Evolutionary conservation across 2,113 vertebrate species (phyloP).

Genomic region (Pagrus major): DNA sequence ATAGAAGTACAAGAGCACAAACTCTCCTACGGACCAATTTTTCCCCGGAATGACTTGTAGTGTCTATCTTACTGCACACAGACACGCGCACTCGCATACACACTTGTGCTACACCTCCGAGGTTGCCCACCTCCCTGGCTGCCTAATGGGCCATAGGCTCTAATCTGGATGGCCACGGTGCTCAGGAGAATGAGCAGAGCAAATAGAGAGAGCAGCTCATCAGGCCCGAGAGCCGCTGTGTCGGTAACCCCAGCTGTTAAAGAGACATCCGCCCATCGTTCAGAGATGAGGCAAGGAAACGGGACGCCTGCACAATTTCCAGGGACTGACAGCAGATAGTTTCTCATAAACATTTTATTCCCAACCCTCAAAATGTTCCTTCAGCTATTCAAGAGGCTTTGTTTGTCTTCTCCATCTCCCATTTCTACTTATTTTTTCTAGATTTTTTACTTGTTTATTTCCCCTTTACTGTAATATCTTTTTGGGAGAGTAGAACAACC

Average conservation of each 20-base stretch:
- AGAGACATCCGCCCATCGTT: slow-evolving; percentile 69
- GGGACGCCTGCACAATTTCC: slow-evolving; percentile 54
- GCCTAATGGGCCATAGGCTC: slow-evolving; percentile 85
- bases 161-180: slow-evolving; percentile 80
- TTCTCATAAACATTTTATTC: slow-evolving; percentile 34
- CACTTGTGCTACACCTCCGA: slow-evolving; percentile 52
- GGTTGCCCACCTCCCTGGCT: slow-evolving; percentile 79
- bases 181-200: slow-evolving; percentile 76
- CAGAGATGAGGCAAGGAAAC: slow-evolving; percentile 63
- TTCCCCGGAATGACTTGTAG: slow-evolving; percentile 47
- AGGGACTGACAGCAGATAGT: slow-evolving; percentile 54
- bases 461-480: not conserved
- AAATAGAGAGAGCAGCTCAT: slow-evolving; percentile 80
- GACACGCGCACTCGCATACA: slow-evolving; percentile 48
- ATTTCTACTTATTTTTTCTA: not conserved
- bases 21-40: slow-evolving; percentile 3
- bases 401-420: slow-evolving; percentile 3
- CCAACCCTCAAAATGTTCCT: slow-evolving; percentile 12
- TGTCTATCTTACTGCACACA: slow-evolving; percentile 46
- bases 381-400: slow-evolving; percentile 26
- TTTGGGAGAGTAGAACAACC: not conserved
- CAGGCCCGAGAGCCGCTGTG: slow-evolving; percentile 62
- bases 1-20: slow-evolving; percentile 15
- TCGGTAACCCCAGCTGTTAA: slow-evolving; percentile 77
- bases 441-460: slow-evolving; percentile 6